Evolutionary conservation across 2,797 vertebrate genomes (phyloP), one percentile per base, ranked within the genome.

Genomic region (Scolopax rusticola): DNA sequence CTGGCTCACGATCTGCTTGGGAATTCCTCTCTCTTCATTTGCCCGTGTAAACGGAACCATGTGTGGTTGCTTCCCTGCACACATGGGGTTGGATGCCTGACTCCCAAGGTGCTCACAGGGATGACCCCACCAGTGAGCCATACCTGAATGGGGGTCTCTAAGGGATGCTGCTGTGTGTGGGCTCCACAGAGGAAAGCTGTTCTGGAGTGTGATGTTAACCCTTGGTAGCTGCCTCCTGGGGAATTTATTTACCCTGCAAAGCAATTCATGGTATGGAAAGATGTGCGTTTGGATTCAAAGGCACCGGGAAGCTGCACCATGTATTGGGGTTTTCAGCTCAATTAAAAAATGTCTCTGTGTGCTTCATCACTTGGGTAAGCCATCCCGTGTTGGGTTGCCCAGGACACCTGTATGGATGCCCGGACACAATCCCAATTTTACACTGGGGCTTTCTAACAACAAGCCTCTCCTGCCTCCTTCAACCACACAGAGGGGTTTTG

Each of bases 61-160:
- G 75, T 25, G 45, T 40, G 5, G 45, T 3, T 51, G 73, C 15
- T 4, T 59, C 54, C 40, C 9, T 41, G 69, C 67, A 10, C 33
- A 0, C 0, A 19, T 45, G 82, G 77, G 17, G 2, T 16, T 6
- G 50, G 38, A 2, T 17, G 7, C 7, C 32, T 36, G 2, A 0
- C 32, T 19, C 3, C 19, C 5, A 24, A 4, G 79, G 2, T 6
- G 87, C 45, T 38, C 21, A 3, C 54, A 12, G 75, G 0, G 0
- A 2, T 16, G 59, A 4, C 16, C 0, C 0, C 3, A 0, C 8
- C 17, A 2, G 57, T 20, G 76, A 65, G 1, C 40, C 71, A 0
- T 0, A 1, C 0, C 0, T 6, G 5, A 41, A 1, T 0, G 43
- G 11, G 19, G 4, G 3, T 4, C 56, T n/a, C 5, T 4, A 3